Conservation (phyloP, 35 echinoderm and acorn worm species). For the Stichopus chloronotus region DNA sequence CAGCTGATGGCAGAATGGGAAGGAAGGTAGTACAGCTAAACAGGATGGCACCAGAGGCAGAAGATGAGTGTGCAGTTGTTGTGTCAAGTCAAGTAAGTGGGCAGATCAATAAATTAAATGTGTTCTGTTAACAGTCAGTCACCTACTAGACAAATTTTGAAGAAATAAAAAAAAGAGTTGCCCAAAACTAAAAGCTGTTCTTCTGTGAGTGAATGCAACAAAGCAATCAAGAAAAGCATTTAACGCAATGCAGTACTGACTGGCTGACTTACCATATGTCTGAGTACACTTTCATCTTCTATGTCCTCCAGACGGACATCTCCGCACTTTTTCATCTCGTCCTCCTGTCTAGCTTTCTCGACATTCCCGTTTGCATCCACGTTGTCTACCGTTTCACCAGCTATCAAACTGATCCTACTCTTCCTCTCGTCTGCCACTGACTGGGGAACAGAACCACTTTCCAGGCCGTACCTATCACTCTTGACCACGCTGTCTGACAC, state of each 20-base stretch:
- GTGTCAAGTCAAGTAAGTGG: no score
- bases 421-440: neutral
- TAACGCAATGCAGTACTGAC: neutral
- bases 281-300: neutral
- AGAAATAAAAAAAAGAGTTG: no score
- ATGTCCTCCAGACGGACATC: constrained; percentile 24
- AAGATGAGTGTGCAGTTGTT: no score
- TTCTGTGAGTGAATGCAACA: no score
- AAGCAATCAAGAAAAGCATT: no score
- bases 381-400: neutral
- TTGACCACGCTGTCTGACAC: neutral
- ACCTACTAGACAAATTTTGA: no score
- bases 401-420: neutral
- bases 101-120: no score
- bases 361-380: neutral
- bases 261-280: constrained; percentile 12
- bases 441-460: neutral
- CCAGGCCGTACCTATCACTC: neutral
- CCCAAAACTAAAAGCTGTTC: no score
- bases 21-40: no score
- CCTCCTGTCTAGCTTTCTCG: neutral
- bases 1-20: no score
- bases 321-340: neutral
- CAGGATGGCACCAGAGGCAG: no score
- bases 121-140: no score